Evolutionary conservation across 1,140 invertebrate species (phyloP), one percentile per base, ranked within the genome.

Genomic region (Liolophura sinensis): DNA sequence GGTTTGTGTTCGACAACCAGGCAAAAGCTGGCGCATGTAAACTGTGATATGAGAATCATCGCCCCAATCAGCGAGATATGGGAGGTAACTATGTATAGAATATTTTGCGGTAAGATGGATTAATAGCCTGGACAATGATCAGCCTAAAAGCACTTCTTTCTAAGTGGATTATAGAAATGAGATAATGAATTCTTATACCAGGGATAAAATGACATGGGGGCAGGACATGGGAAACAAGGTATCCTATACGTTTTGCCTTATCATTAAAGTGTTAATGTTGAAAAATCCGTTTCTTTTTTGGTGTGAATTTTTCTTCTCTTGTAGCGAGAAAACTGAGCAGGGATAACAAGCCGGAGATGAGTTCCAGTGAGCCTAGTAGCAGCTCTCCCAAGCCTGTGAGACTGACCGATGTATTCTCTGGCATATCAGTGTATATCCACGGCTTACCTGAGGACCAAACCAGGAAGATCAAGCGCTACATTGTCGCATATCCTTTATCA

Each of bases 401-500:
- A 3, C 56, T 79, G 18, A 57, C 66, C 0, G 61, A 69, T 58
- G 52, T 76, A 48, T 80, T 82, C 62, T 61, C 65, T 55, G 77
- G 74, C 22, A 31, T 73, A 0, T 63, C 65, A 0, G 56, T 77
- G 4, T 76, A 74, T 62, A 65, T 81, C 54, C 71, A 80, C 64
- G 58, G 63, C 7, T 64, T 79, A 12, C 50, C 68, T 22, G 54
- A 62, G 12, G 73, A 78, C 22, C 58, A 73, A 14, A 58, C 69
- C 47, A 81, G 74, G 48, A 72, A 63, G 20, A 73, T 77, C 55
- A 79, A 67, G 59, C 65, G 79, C 73, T 77, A 75, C 52, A 67
- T 82, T 40, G 67, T 82, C 27, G 76, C 81, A 80, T 80, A 81
- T 82, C 78, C 79, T 82, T 80, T 73, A 27, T 31, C 49, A 48